A percentile compares a stretch with the other conserved stretches of the same genome.
Evolutionary conservation across 2,888 invertebrate genomes (phyloP).

Genomic region (Acleris sparsana): DNA sequence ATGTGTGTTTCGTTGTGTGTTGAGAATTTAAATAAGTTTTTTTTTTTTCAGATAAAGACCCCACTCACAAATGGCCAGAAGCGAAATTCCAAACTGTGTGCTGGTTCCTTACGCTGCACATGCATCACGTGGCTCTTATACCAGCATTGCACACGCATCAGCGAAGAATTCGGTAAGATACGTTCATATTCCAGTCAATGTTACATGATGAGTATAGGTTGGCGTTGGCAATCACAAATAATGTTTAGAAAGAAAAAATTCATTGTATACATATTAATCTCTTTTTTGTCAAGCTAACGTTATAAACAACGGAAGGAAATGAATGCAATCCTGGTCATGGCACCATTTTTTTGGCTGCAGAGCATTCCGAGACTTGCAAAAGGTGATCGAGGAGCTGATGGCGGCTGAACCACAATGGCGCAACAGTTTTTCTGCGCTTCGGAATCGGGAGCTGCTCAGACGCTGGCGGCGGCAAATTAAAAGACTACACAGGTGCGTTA

Average conservation of each 20-base stretch:
- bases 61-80: constrained; percentile 86
- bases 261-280: too few relatives aligned
- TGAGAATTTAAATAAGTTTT: constrained; percentile 2
- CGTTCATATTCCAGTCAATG: not conserved
- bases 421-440: constrained; percentile 87
- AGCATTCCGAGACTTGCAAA: constrained; percentile 93
- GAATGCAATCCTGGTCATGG: not conserved
- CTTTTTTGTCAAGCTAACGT: too few relatives aligned
- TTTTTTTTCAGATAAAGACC: constrained; percentile 67
- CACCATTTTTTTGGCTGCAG: constrained; percentile 47
- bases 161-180: constrained; percentile 68
- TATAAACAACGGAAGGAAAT: too few relatives aligned
- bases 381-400: constrained; percentile 92
- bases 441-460: constrained; percentile 92
- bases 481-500: constrained; percentile 84
- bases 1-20: too few relatives aligned
- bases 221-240: not conserved
- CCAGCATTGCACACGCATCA: constrained; percentile 92
- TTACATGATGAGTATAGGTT: not conserved
- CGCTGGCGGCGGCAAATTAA: constrained; percentile 95
- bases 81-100: constrained; percentile 98
- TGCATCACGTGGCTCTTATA: constrained; percentile 95
- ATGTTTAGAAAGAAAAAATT: too few relatives aligned
- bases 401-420: constrained; percentile 93
- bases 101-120: constrained; percentile 97